Base-by-base conservation (phyloP, 1,140 invertebrate genomes). In the Physella acuta region DNA sequence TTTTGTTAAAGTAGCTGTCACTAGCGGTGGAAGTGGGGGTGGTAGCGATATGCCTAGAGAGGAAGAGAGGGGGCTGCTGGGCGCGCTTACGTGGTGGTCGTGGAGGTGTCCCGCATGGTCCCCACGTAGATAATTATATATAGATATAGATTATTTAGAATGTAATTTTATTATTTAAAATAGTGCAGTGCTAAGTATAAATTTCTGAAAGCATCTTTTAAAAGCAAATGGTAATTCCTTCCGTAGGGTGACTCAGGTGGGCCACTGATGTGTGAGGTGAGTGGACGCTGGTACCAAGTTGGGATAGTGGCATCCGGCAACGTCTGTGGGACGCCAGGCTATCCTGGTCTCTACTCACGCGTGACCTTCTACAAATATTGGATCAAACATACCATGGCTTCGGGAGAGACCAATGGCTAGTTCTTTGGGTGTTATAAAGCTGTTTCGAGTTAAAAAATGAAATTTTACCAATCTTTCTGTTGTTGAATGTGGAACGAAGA, bases 261-360 rank as follows among this genome's bases (percentile, higher is more conserved):
- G 17, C 90, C 90, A 3, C 75, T 91, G n/a, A 86, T 90, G 24
- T 91, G 90, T 75, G 63, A 73, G 31, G 66, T 73, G 53, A 74
- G 76, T 26, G 75, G 73, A 26, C 70, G 72, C 4, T 79, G 75
- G 75, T 68, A 71, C n/a, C 78, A 79, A 37, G 74, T 71, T n/a
- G 90, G 89, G 2, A 83, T 91, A 24, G 88, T 89, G 0, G 94
- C 93, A 16, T 94, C 92, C 91, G 95, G 95, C 30, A 93, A 94
- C 76, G 92, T 92, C 37, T 97, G 94, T 80, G 94, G 94, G 11
- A 92, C 94, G 86, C 90, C 91, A n/a, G 90, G 93, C 81, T 94
- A 92, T 85, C 94, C 94, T 0, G 94, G 94, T n/a, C 92, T 95
- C 0, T 95, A 95, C 82, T 91, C 91, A 0, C 87, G 91, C 73